A percentile compares a stretch with the other conserved stretches of the same genome.
Conservation (phyloP, 1,140 invertebrate species). For the Cherax destructor region DNA sequence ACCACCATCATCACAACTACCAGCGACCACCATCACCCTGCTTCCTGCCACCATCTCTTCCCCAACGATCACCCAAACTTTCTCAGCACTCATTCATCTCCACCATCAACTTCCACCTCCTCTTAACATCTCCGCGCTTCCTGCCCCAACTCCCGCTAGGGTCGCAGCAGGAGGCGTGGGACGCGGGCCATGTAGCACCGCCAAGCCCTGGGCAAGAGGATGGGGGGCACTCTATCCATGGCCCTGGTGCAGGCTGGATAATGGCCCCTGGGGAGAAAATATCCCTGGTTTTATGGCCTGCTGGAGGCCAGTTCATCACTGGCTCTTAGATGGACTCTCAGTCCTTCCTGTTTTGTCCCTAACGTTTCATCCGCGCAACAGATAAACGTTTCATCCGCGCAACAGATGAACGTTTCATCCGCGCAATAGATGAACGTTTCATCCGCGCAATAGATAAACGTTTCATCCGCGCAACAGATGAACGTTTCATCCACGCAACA, state of each 20-base stretch:
- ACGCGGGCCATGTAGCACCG: slow-evolving; percentile 9
- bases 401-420: too few species aligned
- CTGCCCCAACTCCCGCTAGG: neutral
- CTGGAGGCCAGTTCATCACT: neutral
- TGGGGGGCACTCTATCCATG: neutral
- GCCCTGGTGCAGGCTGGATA: neutral
- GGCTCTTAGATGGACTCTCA: neutral
- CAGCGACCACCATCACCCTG: too few species aligned
- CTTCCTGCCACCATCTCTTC: neutral
- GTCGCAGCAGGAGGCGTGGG: neutral
- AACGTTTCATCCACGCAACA: too few species aligned
- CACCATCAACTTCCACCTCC: neutral
- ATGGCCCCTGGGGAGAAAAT: neutral
- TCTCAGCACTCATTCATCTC: neutral
- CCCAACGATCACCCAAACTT: neutral
- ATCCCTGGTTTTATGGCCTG: neutral
- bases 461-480: too few species aligned
- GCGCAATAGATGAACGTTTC: too few species aligned
- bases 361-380: neutral
- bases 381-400: too few species aligned
- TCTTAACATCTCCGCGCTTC: neutral
- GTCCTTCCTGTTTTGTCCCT: neutral
- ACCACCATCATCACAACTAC: neutral
- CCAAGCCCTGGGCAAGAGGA: neutral
- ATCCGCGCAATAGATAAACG: too few species aligned